Base-by-base conservation (phyloP, 2,797 vertebrate genomes). In the Neopelma chrysocephalum region DNA sequence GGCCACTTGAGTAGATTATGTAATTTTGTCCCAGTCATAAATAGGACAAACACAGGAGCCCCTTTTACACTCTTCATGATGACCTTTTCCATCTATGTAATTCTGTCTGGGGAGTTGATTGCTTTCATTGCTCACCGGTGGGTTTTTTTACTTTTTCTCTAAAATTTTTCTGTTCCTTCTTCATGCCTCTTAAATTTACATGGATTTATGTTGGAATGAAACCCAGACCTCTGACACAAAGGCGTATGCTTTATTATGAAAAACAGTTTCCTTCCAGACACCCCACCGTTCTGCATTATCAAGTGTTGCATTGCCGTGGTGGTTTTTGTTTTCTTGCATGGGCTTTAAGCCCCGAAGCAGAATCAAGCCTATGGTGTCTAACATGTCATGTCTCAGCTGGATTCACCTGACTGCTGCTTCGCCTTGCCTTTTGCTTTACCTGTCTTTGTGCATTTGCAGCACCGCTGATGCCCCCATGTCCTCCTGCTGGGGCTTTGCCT, bases 11-110 rank as follows among this genome's bases (percentile, higher is more conserved):
- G 32, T 70, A 60, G 43, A 68, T 95, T 93, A 94, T 32, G 5
- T 94, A 94, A 94, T 95, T 94, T 95, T 75, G 25, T 91, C 57
- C 43, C 81, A 87, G 77, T 80, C 93, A 82, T 87, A 96, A 96
- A 92, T 93, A 91, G 95, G 91, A 61, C 94, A 78, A 92, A 96
- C 25, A 89, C 12, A 61, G 57, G 16, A 89, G 54, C 83, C 61
- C 54, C 47, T 92, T 86, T 91, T 69, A 51, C 62, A 43, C 4
- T 80, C 26, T 64, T 50, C 42, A 50, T 54, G 36, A 45, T 91
- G 17, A 64, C 40, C 79, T 94, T 84, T 94, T 78, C 53, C 64
- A 72, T 73, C 85, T 70, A 17, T 69, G 42, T 76, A 20, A 1
- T 60, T 72, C 69, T 72, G 0, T 34, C 19, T 53, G 29, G 22